Evolutionary conservation across 2,113 vertebrate genomes (phyloP), one percentile per base, ranked within the genome.

Genomic region (Scalopus aquaticus): DNA sequence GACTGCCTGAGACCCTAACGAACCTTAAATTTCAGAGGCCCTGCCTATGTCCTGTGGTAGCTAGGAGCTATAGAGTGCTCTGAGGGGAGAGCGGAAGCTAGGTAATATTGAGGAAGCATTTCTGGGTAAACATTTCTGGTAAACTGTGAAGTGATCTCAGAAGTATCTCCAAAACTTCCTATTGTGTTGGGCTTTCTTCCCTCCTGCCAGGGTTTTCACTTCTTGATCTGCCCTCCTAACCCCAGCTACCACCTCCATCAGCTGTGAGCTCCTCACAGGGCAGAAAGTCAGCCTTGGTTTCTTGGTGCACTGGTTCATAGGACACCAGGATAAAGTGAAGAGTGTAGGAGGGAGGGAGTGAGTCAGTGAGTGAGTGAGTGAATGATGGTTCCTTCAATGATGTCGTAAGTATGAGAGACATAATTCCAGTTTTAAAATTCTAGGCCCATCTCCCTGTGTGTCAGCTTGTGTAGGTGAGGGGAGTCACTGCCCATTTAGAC

Each of bases 81-180:
- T 35, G 44, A 70, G 64, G 56, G 46, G 65, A 91, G 81, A 78
- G 67, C 37, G 60, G 72, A 90, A 73, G 17, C 62, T 46, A 37
- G 9, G 17, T 17, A 19, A 42, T 24, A 70, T 62, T 44, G 24
- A 95, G 79, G 80, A 94, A 70, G 28, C 35, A 64, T 76, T 88
- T 95, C 28, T 39, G 58, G 49, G 44, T 76, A 76, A 83, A 77
- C 44, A 37, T 76, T 94, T 93, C 70, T 83, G 84, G 35, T 46
- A 32, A 90, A 76, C 30, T 37, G 28, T 37, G 35, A 79, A 67
- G 83, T 78, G 76, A 69, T 30, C 67, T 73, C 88, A 37, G 88
- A 88, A 92, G 62, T 42, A 69, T 74, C 17, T 51, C 30, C 32
- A 69, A 64, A 44, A 3, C 42, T 82, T 88, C n/a, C 28, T 32